These are phyloP conservation scores for Diaperis boleti DNA, from an alignment of 2,888 invertebrate genomes.

Conservation along the genomic window DNA sequence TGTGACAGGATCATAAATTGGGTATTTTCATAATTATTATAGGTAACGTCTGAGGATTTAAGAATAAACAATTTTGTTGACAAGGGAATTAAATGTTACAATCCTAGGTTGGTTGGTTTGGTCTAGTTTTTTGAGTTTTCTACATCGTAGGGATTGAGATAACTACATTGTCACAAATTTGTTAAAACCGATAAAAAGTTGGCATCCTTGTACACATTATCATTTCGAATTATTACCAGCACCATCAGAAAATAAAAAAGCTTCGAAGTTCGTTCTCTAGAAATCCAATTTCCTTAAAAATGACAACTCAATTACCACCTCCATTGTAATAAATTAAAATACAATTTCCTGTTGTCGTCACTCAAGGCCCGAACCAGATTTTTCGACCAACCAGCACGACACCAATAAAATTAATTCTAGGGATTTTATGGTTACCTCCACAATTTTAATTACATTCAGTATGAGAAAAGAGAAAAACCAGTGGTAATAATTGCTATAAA, in stretches of 20 bases:
- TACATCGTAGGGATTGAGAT: too few species aligned
- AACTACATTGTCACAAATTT: too few species aligned
- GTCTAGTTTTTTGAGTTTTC: too few species aligned
- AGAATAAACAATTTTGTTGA: too few species aligned
- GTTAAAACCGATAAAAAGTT: too few species aligned
- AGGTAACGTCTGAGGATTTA: too few species aligned
- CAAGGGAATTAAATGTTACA: too few species aligned
- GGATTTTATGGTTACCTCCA: neutral
- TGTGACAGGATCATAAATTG: too few species aligned
- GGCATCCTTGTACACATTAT: too few species aligned
- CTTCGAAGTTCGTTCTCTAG: too few species aligned
- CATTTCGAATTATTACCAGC: conserved; percentile 9
- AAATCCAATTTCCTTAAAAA: conserved; percentile 7
- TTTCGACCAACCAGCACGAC: neutral
- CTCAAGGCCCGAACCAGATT: neutral
- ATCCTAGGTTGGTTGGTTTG: too few species aligned
- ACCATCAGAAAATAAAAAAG: neutral
- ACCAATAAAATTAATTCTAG: neutral
- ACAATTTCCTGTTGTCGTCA: conserved; percentile 2
- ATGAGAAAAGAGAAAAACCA: conserved; percentile 3
- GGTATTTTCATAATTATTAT: too few species aligned
- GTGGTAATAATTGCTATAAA: neutral
- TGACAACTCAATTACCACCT: neutral
- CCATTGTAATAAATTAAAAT: conserved; percentile 6
- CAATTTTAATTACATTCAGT: conserved; percentile 22